Percentiles rank a stretch among this genome's conserved stretches.
Conservation (phyloP, 2,113 vertebrate genomes). For the Cyanoramphus novaezelandiae region DNA sequence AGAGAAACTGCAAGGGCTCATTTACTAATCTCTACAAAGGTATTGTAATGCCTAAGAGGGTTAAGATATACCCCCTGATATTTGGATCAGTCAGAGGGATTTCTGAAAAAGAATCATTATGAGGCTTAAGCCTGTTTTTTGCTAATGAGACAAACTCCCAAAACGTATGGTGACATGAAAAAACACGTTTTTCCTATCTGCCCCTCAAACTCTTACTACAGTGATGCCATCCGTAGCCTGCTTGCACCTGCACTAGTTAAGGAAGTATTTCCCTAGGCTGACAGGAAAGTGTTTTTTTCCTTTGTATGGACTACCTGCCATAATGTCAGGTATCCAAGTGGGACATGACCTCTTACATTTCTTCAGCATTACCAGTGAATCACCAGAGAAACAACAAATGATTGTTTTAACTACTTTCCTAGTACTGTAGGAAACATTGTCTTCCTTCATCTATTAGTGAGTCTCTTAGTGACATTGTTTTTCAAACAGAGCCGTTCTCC, state of each 20-base stretch:
- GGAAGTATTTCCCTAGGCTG: not conserved
- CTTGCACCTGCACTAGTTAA: not conserved
- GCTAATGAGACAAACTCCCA: not conserved
- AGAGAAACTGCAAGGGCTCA: not conserved
- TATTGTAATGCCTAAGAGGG: not conserved
- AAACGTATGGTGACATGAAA: not conserved
- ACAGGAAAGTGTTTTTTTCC: rapidly evolving
- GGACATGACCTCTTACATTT: not conserved
- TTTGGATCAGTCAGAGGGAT: not conserved
- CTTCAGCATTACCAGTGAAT: not conserved
- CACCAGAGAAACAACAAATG: not conserved
- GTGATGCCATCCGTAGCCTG: not conserved
- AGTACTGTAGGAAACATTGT: not conserved
- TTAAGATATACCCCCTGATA: not conserved
- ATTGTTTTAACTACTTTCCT: not conserved
- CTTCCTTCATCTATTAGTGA: not conserved
- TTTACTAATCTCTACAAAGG: not conserved
- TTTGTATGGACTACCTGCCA: not conserved
- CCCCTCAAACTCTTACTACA: not conserved
- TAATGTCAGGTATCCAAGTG: not conserved
- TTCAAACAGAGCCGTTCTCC: not conserved
- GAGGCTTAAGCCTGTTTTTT: not conserved
- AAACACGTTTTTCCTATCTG: not conserved
- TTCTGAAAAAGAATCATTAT: not conserved
- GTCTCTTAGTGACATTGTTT: not conserved